Evolutionary conservation across 2,113 vertebrate genomes (phyloP).

Genomic region (Mionectes macconnelli): DNA sequence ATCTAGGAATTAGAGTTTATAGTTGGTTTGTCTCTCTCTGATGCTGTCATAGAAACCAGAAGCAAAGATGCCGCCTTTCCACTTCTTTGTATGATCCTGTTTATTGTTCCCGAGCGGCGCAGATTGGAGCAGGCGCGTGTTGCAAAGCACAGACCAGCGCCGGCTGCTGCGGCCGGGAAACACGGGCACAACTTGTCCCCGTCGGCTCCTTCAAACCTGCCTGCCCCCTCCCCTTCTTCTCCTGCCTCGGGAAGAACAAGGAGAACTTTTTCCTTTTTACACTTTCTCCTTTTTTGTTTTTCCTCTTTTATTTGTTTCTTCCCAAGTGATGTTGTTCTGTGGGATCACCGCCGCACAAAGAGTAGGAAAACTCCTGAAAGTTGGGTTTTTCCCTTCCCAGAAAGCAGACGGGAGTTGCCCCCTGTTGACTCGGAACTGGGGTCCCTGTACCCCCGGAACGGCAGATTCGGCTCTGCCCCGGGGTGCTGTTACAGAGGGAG

Average conservation of each 20-base stretch:
- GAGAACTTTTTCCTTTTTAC: neutral
- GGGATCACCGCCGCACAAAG: neutral
- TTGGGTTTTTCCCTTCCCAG: neutral
- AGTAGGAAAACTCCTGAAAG: neutral
- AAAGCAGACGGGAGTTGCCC: neutral
- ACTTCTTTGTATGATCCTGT: constrained; percentile 65
- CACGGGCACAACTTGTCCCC: neutral
- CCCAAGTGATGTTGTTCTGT: neutral
- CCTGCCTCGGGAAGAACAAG: neutral
- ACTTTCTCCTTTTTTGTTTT: rapidly evolving
- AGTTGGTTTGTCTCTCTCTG: constrained; percentile 63
- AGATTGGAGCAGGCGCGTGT: constrained; percentile 30
- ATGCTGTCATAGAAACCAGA: constrained; percentile 70
- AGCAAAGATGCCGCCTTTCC: constrained; percentile 58
- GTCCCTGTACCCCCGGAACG: no score
- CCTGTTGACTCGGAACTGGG: rapidly evolving
- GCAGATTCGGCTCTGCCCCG: neutral
- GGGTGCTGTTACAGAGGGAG: neutral
- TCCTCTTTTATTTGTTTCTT: rapidly evolving
- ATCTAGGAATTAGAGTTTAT: constrained; percentile 72
- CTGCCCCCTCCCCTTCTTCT: neutral
- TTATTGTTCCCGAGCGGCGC: constrained; percentile 48
- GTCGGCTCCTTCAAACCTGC: neutral
- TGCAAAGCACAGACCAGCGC: neutral
- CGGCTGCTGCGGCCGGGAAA: neutral